These are phyloP conservation scores for Lasioglossum malachurum DNA, from an alignment of 2,888 invertebrate genomes.

Conservation along the genomic window DNA sequence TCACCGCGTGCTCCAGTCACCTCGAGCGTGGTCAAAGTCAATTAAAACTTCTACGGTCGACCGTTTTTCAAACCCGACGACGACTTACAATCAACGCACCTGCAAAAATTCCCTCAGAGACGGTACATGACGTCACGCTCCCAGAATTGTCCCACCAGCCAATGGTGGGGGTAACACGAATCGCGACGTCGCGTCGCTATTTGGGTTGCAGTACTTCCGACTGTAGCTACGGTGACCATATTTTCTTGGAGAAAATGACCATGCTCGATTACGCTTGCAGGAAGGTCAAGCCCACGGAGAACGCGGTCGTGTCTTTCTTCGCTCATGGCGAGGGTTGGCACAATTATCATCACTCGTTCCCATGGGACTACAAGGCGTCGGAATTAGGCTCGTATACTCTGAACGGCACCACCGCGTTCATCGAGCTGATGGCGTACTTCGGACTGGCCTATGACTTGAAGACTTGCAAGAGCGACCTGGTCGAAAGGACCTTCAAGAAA, in stretches of 20 bases:
- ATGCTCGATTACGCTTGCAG: conserved; percentile 61
- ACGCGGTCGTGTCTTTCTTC: conserved; percentile 85
- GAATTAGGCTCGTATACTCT: conserved; percentile 78
- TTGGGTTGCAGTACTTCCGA: background rate
- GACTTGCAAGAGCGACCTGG: conserved; percentile 73
- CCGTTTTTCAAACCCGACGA: conserved; percentile 3
- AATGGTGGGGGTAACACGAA: background rate
- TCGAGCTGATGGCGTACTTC: conserved; percentile 78
- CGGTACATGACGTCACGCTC: background rate
- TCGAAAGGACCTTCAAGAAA: conserved; percentile 72
- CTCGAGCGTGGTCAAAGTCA: background rate
- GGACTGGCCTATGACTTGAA: conserved; percentile 82
- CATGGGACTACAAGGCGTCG: conserved; percentile 85
- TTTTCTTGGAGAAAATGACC: background rate
- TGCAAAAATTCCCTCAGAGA: background rate
- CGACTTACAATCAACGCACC: background rate
- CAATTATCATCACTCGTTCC: conserved; percentile 89
- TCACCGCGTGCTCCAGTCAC: background rate
- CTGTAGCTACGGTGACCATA: background rate
- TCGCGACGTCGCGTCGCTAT: background rate
- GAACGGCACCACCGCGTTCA: conserved; percentile 79
- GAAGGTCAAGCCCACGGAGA: conserved; percentile 84
- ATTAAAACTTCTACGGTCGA: conserved; percentile 25
- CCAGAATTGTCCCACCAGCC: background rate
- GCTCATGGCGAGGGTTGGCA: conserved; percentile 87